Conservation (phyloP, 2,888 invertebrate species). For the Xylocampa areola region DNA sequence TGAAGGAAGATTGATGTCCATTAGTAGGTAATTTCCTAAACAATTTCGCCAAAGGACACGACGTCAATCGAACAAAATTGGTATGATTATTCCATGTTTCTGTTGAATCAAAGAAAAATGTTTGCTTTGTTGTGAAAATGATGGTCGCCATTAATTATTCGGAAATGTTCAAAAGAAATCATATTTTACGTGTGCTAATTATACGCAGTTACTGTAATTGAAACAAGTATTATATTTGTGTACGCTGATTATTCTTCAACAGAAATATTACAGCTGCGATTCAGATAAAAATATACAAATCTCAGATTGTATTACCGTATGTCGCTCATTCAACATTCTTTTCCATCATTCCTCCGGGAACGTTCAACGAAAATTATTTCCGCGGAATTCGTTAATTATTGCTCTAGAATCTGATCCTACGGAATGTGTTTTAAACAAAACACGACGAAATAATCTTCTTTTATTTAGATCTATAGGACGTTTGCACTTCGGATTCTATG, state of each 20-base stretch:
- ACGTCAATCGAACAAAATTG: constrained; percentile 64
- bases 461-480: constrained; percentile 1
- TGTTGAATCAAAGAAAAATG: constrained; percentile 37
- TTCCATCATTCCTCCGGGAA: constrained; percentile 13
- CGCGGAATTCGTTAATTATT: constrained; percentile 27
- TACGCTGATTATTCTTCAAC: background rate
- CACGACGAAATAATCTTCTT: background rate
- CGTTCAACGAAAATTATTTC: constrained; percentile 13
- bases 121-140: constrained; percentile 28
- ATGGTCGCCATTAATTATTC: constrained; percentile 5
- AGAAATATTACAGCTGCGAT: background rate
- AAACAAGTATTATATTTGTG: background rate
- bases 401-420: constrained; percentile 25
- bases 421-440: constrained; percentile 10
- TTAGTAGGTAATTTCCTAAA: constrained; percentile 77
- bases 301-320: constrained; percentile 17
- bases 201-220: background rate
- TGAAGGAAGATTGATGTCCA: constrained; percentile 78
- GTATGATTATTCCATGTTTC: constrained; percentile 54
- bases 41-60: constrained; percentile 64
- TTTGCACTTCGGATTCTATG: constrained; percentile 1
- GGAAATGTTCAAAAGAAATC: background rate
- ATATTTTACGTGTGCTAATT: background rate
- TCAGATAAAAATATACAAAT: background rate
- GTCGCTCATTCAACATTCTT: constrained; percentile 33